Evolutionary conservation across 2,113 vertebrate genomes (phyloP).

Genomic region (Campylomormyrus numenius): DNA sequence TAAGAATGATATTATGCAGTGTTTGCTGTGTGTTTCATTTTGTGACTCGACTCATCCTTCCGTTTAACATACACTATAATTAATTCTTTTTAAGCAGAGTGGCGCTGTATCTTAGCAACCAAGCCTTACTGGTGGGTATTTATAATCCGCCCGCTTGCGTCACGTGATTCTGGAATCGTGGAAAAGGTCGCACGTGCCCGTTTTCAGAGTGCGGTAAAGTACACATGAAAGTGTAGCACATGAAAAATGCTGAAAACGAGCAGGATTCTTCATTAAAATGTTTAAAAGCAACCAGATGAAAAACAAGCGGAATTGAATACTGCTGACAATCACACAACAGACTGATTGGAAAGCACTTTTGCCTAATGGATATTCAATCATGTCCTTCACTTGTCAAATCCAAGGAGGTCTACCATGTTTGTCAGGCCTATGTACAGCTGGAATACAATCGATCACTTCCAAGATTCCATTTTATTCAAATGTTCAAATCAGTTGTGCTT

Average conservation of each 20-base stretch:
- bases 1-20: slow-evolving; percentile 54
- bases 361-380: not conserved
- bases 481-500: not conserved
- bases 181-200: not conserved
- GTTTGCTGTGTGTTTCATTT: slow-evolving; percentile 22
- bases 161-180: not conserved
- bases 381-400: not conserved
- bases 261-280: not conserved
- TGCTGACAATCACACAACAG: not conserved
- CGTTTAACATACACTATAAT: not conserved
- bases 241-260: not conserved
- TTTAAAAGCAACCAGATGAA: not conserved
- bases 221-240: not conserved
- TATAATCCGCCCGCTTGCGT: not conserved
- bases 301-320: not conserved
- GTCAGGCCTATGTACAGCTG: not conserved
- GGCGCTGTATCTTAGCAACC: slow-evolving; percentile 4
- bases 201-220: not conserved
- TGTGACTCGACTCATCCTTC: not conserved
- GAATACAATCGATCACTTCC: not conserved
- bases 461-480: not conserved
- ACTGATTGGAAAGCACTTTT: not conserved
- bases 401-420: not conserved
- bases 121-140: slow-evolving; percentile 2
- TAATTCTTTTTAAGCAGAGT: not conserved